phyloP scores from a whole-genome alignment of 2,888 invertebrate species.

The Hirudinaria manillensis region DNA sequence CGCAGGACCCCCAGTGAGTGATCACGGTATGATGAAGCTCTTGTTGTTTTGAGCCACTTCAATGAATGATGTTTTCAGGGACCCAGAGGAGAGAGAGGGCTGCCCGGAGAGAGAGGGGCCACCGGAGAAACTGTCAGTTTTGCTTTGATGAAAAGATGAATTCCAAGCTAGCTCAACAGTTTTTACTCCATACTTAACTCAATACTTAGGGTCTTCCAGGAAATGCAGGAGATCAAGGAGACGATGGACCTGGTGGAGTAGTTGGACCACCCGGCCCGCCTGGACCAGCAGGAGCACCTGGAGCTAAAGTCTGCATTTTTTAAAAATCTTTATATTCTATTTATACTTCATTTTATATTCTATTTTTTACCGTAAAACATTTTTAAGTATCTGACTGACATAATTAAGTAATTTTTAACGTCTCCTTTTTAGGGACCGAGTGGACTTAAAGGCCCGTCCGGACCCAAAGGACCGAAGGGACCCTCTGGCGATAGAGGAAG shows the following conservation, averaged over 20 bases:
- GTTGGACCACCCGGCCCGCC: slow-evolving; percentile 23
- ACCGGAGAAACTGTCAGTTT: neutral
- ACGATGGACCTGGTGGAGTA: slow-evolving; percentile 21
- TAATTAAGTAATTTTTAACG: too few species aligned
- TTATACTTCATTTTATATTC: neutral
- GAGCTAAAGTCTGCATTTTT: slow-evolving; percentile 11
- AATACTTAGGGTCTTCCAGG: neutral
- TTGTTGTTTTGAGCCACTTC: neutral
- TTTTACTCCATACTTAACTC: neutral
- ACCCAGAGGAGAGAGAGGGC: slow-evolving; percentile 31
- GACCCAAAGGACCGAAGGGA: slow-evolving; percentile 54
- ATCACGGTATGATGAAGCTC: neutral
- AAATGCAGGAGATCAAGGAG: slow-evolving; percentile 14
- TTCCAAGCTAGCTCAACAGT: neutral
- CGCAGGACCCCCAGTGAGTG: slow-evolving; percentile 17
- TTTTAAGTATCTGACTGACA: neutral
- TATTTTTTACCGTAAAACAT: neutral
- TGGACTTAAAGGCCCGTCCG: slow-evolving; percentile 59
- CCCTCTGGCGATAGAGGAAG: slow-evolving; percentile 66
- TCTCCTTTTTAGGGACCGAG: slow-evolving; percentile 3
- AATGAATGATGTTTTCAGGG: slow-evolving; percentile 9
- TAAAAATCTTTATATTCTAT: neutral
- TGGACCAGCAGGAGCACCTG: slow-evolving; percentile 20
- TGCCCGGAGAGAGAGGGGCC: slow-evolving; percentile 28
- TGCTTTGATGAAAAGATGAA: neutral